phyloP scores from a whole-genome alignment of 2,113 vertebrate species.

The Tenrec ecaudatus region DNA sequence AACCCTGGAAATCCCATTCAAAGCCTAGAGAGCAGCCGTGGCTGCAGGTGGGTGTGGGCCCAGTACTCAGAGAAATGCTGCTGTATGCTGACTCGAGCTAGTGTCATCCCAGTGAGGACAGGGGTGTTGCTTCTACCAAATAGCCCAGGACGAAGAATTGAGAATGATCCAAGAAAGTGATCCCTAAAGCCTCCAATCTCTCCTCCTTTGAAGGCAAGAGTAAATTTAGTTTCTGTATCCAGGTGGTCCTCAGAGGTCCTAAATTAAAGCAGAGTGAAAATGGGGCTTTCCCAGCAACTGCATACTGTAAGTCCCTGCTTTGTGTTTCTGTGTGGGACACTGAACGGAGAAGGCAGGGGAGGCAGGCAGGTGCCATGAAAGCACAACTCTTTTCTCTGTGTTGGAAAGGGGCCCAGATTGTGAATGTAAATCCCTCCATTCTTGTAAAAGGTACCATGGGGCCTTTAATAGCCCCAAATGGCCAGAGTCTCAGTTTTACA shows the following conservation, averaged over 20 bases:
- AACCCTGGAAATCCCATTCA: not conserved
- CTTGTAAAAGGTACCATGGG: constrained; percentile 68
- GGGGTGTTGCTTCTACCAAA: constrained; percentile 24
- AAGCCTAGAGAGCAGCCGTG: not conserved
- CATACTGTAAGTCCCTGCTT: not conserved
- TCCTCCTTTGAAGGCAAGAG: constrained; percentile 66
- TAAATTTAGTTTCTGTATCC: constrained; percentile 54
- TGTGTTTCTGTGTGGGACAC: not conserved
- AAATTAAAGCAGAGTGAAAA: constrained; percentile 55
- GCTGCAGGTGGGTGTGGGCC: not conserved
- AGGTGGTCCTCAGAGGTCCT: constrained; percentile 75
- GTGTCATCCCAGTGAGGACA: not conserved
- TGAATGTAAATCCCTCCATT: constrained; percentile 76
- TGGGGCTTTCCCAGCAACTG: constrained; percentile 8
- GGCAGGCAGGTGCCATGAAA: not conserved
- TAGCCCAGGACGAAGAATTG: constrained; percentile 25
- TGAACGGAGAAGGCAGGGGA: not conserved
- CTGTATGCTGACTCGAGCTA: not conserved
- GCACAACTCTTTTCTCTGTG: not conserved
- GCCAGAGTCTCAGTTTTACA: constrained; percentile 56
- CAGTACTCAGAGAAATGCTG: not conserved
- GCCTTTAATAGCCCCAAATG: constrained; percentile 61
- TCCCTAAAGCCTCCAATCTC: constrained; percentile 39
- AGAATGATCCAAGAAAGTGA: constrained; percentile 62
- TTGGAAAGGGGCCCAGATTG: constrained; percentile 66